A percentile compares a stretch with the other conserved stretches of the same genome.
Evolutionary conservation across 1,140 invertebrate genomes (phyloP).

Genomic region (Camponotus pennsylvanicus): DNA sequence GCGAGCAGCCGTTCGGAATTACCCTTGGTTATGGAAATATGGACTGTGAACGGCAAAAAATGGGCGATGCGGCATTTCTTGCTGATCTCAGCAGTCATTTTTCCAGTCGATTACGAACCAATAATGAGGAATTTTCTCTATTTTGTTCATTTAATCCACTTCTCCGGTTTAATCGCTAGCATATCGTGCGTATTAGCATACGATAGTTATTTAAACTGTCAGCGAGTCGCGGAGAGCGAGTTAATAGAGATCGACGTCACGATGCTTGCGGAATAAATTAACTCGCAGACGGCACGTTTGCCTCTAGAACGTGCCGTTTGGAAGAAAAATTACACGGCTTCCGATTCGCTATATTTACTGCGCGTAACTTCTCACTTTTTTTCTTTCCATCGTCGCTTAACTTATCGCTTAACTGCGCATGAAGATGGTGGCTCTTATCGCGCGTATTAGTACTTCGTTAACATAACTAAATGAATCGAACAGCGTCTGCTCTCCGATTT

Average conservation of each 20-base stretch:
- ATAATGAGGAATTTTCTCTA: slow-evolving; percentile 11
- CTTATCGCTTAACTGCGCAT: slow-evolving; percentile 8
- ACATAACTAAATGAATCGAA: slow-evolving; percentile 63
- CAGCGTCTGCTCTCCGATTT: slow-evolving; percentile 28
- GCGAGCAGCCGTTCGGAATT: slow-evolving; percentile 5
- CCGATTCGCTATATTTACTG: slow-evolving; percentile 26
- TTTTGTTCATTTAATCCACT: slow-evolving; percentile 27
- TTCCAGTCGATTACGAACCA: slow-evolving; percentile 10
- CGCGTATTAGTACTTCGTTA: slow-evolving; percentile 60
- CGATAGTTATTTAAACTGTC: slow-evolving; percentile 43
- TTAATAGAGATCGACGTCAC: slow-evolving; percentile 44
- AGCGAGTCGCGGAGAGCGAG: slow-evolving; percentile 22
- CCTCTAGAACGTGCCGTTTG: slow-evolving; percentile 34
- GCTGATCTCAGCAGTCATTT: neutral
- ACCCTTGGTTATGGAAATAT: slow-evolving; percentile 1
- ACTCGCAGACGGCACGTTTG: slow-evolving; percentile 18
- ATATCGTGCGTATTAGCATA: slow-evolving; percentile 46
- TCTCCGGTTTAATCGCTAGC: slow-evolving; percentile 5
- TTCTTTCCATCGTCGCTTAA: slow-evolving; percentile 6
- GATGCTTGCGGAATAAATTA: slow-evolving; percentile 51
- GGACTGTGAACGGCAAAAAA: neutral
- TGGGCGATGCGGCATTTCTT: neutral
- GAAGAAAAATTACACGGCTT: slow-evolving; percentile 58
- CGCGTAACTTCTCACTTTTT: slow-evolving; percentile 6
- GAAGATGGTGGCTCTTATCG: slow-evolving; percentile 50